These are phyloP conservation scores for Pristionchus pacificus DNA, from an alignment of 1,140 invertebrate species.

Conservation along the genomic window DNA sequence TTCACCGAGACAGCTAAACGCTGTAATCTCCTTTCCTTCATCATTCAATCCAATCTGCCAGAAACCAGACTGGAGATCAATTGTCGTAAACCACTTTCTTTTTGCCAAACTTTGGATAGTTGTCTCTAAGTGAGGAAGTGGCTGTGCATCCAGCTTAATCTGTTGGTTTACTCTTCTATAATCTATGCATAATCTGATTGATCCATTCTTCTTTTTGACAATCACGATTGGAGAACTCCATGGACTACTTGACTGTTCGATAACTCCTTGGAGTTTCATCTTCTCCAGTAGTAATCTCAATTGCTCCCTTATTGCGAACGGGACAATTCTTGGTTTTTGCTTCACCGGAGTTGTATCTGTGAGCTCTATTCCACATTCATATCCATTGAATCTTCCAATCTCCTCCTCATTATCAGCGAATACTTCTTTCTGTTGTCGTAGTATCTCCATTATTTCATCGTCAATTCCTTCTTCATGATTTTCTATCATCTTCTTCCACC, in stretches of 20 bases:
- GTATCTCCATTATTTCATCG: too few relatives aligned
- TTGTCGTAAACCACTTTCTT: constrained; percentile 57
- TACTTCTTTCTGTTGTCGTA: too few relatives aligned
- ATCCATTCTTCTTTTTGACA: constrained; percentile 62
- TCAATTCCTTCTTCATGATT: too few relatives aligned
- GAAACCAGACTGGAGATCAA: constrained; percentile 58
- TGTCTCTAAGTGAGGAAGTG: constrained; percentile 58
- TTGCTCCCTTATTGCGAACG: background rate
- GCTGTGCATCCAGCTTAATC: constrained; percentile 55
- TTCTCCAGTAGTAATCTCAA: background rate
- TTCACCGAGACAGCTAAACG: background rate
- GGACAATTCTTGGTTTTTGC: constrained; percentile 11
- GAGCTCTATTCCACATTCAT: background rate
- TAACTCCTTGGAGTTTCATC: background rate
- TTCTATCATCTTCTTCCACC: too few relatives aligned
- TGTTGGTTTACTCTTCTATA: constrained; percentile 60
- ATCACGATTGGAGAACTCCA: constrained; percentile 62
- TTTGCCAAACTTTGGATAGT: constrained; percentile 58
- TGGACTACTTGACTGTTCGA: constrained; percentile 32
- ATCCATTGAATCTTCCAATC: background rate
- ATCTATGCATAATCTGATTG: constrained; percentile 60
- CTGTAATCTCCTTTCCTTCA: constrained; percentile 1
- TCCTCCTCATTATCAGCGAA: too few relatives aligned
- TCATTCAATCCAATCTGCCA: constrained; percentile 17
- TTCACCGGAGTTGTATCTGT: constrained; percentile 6